Percentiles rank a stretch among this genome's conserved stretches.
These are phyloP conservation scores for Nansenia antarctica DNA, from an alignment of 2,113 vertebrate genomes.

Conservation along the genomic window DNA sequence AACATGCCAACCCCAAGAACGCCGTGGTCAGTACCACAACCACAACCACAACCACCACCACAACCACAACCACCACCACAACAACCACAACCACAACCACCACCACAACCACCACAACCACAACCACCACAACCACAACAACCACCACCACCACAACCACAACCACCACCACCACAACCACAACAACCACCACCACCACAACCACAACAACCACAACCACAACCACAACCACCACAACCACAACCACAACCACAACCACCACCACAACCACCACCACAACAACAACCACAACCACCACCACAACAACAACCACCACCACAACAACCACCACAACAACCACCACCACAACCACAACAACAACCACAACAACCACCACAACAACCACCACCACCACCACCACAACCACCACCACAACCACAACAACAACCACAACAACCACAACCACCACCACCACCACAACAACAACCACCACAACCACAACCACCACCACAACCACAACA, in stretches of 20 bases:
- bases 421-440: conserved; percentile 89
- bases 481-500: conserved; percentile 28
- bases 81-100: conserved; percentile 81
- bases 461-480: conserved; percentile 28
- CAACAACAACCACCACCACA: conserved; percentile 87
- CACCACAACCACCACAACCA: conserved; percentile 77
- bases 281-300: conserved; percentile 25
- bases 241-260: conserved; percentile 93
- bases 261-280: conserved; percentile 27
- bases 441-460: conserved; percentile 28
- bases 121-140: conserved; percentile 94
- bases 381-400: conserved; percentile 93
- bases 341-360: conserved; percentile 89
- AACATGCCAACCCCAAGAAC: conserved; percentile 94
- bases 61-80: conserved; percentile 91
- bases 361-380: conserved; percentile 40
- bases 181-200: conserved; percentile 88
- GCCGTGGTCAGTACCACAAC: conserved; percentile 83
- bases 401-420: conserved; percentile 73
- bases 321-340: conserved; percentile 72
- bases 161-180: conserved; percentile 24
- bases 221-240: conserved; percentile 92
- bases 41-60: conserved; percentile 40
- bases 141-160: conserved; percentile 58
- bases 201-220: conserved; percentile 77